Conservation (phyloP, 2,113 vertebrate genomes). For the Microcebus murinus region DNA sequence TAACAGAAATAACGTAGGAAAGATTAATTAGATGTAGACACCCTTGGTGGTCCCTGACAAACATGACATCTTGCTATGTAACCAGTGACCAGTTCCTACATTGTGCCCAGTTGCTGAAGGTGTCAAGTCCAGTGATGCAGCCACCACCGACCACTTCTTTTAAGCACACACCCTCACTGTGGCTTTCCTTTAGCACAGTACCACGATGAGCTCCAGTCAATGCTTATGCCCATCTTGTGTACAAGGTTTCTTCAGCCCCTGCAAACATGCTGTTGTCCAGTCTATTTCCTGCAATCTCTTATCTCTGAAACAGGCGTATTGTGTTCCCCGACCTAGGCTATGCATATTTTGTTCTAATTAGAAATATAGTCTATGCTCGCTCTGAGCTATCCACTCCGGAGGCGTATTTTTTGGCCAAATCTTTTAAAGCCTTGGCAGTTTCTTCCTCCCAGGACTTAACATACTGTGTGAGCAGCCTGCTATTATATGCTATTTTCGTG, state of each 20-base stretch:
- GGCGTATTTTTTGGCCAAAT: slow-evolving; percentile 32
- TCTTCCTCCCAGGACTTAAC: slow-evolving; percentile 29
- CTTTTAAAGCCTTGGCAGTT: slow-evolving; percentile 55
- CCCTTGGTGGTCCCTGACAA: background rate
- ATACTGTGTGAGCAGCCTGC: slow-evolving; percentile 28
- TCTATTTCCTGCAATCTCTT: background rate
- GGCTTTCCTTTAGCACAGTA: background rate
- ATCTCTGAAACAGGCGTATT: background rate
- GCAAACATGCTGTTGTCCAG: background rate
- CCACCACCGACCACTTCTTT: background rate
- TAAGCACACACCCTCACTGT: background rate
- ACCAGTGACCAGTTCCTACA: background rate
- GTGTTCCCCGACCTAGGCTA: background rate
- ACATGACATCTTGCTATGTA: background rate
- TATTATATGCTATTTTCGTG: background rate
- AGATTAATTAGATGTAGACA: background rate
- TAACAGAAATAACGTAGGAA: background rate
- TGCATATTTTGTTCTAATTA: slow-evolving; percentile 51
- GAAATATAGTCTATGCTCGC: background rate
- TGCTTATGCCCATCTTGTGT: background rate
- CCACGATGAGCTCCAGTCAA: background rate
- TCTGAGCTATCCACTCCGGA: slow-evolving; percentile 33
- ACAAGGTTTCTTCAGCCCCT: background rate
- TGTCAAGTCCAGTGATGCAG: background rate
- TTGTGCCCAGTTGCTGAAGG: background rate